phyloP scores from a whole-genome alignment of 2,797 vertebrate species.

The Argyrosomus regius region DNA sequence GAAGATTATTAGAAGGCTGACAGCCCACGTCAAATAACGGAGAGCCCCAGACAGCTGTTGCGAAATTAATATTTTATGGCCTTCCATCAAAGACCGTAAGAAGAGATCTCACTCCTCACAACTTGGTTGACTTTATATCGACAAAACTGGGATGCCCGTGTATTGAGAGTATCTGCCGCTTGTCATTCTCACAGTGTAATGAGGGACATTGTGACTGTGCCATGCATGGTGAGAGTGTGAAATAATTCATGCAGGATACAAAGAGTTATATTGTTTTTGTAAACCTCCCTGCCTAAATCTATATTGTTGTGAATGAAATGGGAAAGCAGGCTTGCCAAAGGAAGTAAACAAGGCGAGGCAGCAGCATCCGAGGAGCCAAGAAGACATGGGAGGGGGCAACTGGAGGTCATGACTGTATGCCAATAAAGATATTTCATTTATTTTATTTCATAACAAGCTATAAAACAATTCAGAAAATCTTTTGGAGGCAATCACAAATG shows the following conservation, averaged over 20 bases:
- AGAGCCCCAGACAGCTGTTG: slow-evolving; percentile 75
- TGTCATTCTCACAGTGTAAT: slow-evolving; percentile 64
- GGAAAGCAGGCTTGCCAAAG: slow-evolving; percentile 10
- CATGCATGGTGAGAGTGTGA: slow-evolving; percentile 21
- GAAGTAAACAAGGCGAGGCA: slow-evolving; percentile 21
- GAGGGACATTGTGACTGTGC: slow-evolving; percentile 56
- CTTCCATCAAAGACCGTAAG: slow-evolving; percentile 74
- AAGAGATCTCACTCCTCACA: slow-evolving; percentile 42
- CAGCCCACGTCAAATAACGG: slow-evolving; percentile 76
- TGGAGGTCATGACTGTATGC: slow-evolving; percentile 34
- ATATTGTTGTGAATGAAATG: slow-evolving; percentile 33
- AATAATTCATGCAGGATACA: slow-evolving; percentile 54
- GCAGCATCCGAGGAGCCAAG: slow-evolving; percentile 14
- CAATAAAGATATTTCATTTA: slow-evolving; percentile 14
- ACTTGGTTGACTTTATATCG: slow-evolving; percentile 54
- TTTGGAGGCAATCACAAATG: not conserved
- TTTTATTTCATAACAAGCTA: not conserved
- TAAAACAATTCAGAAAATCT: not conserved
- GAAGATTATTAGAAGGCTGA: slow-evolving; percentile 82
- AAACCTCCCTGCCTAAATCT: slow-evolving; percentile 25
- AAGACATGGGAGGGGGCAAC: slow-evolving; percentile 23
- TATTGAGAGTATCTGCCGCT: slow-evolving; percentile 31
- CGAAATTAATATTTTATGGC: slow-evolving; percentile 83
- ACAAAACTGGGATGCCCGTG: slow-evolving; percentile 36
- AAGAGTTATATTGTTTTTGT: slow-evolving; percentile 45